A percentile compares a stretch with the other conserved stretches of the same genome.
These are phyloP conservation scores for Drosophila basisetae DNA, from an alignment of 2,888 invertebrate genomes.

Conservation along the genomic window DNA sequence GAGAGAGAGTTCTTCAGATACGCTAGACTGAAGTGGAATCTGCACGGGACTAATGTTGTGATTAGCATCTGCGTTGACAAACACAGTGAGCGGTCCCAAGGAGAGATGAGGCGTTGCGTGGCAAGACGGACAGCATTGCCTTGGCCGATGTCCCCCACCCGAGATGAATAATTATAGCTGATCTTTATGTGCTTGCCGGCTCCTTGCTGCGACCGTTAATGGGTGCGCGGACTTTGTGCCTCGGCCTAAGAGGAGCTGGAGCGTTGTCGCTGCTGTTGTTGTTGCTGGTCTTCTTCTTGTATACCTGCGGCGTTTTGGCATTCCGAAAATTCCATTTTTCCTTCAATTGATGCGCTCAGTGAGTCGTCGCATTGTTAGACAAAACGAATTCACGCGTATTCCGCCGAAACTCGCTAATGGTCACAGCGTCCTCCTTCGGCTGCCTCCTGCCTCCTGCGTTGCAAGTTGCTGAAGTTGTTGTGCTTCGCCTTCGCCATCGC, in stretches of 20 bases:
- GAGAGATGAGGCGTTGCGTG: slow-evolving; percentile 26
- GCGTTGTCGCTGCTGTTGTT: slow-evolving; percentile 51
- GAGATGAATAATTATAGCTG: slow-evolving; percentile 84
- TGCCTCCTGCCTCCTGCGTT: slow-evolving; percentile 23
- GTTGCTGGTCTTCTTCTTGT: slow-evolving; percentile 46
- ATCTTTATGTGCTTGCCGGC: slow-evolving; percentile 83
- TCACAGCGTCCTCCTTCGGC: slow-evolving; percentile 68
- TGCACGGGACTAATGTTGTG: slow-evolving; percentile 82
- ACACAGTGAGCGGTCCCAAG: slow-evolving; percentile 79
- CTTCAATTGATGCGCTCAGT: slow-evolving; percentile 80
- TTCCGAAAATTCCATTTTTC: slow-evolving; percentile 81
- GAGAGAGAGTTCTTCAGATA: not conserved
- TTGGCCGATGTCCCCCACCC: slow-evolving; percentile 75
- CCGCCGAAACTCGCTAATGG: slow-evolving; percentile 84
- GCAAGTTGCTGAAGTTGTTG: slow-evolving; percentile 20
- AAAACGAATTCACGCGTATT: slow-evolving; percentile 84
- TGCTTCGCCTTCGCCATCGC: slow-evolving; percentile 70
- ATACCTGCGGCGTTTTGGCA: slow-evolving; percentile 82
- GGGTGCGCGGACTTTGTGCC: slow-evolving; percentile 69
- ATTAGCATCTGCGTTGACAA: slow-evolving; percentile 85
- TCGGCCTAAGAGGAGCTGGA: slow-evolving; percentile 18
- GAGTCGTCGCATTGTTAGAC: slow-evolving; percentile 78
- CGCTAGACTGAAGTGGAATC: slow-evolving; percentile 73
- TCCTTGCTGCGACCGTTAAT: slow-evolving; percentile 85
- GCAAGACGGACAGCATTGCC: slow-evolving; percentile 20